A percentile compares a stretch with the other conserved stretches of the same genome.
Evolutionary conservation across 1,140 invertebrate species (phyloP).

Genomic region (Aplysia californica): DNA sequence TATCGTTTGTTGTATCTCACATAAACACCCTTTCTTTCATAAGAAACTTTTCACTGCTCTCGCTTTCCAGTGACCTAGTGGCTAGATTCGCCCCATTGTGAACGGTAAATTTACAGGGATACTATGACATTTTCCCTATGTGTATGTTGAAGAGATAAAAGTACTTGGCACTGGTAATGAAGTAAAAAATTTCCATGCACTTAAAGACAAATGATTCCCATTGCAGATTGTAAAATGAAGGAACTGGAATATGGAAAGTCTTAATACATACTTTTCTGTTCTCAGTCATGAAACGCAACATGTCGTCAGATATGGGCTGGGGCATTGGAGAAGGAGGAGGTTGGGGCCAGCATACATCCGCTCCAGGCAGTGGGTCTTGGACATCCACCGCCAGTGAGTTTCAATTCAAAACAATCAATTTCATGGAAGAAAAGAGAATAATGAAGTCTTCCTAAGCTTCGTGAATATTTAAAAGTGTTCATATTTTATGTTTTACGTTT

Average conservation of each 20-base stretch:
- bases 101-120: too few relatives aligned
- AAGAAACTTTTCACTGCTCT: neutral
- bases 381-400: constrained; percentile 29
- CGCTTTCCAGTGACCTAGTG: constrained; percentile 14
- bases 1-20: neutral
- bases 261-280: constrained; percentile 16
- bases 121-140: too few relatives aligned
- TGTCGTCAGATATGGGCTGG: constrained; percentile 24
- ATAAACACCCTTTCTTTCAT: neutral
- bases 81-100: too few relatives aligned
- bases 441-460: too few relatives aligned
- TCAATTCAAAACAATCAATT: neutral
- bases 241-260: neutral
- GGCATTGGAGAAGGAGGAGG: constrained; percentile 21
- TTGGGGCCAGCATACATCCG: constrained; percentile 17
- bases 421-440: too few relatives aligned
- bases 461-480: too few relatives aligned
- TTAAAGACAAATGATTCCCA: too few relatives aligned
- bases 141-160: too few relatives aligned
- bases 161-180: too few relatives aligned
- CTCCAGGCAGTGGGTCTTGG: constrained; percentile 28
- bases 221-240: neutral
- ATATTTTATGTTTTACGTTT: too few relatives aligned
- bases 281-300: constrained; percentile 27
- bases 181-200: too few relatives aligned